Evolutionary conservation across 1,140 invertebrate species (phyloP), one percentile per base, ranked within the genome.

Genomic region (Dendroctonus valens): DNA sequence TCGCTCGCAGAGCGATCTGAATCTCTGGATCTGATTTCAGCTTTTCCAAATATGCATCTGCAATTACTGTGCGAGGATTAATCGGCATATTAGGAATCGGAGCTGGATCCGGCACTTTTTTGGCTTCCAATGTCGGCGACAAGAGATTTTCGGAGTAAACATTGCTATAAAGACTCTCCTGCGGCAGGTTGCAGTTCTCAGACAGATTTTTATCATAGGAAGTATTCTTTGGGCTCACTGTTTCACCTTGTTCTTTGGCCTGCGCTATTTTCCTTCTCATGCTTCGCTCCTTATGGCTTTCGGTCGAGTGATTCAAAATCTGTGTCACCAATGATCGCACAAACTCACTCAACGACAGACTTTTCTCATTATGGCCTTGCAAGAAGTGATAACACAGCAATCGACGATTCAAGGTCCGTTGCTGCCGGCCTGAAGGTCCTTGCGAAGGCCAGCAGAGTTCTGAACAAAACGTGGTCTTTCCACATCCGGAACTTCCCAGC

Each of bases 401-500:
- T 55, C 92, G 80, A 58, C 89, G 83, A 74, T 91, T 91, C 8
- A 95, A 78, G 2, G 85, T 83, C 7, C 87, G 79, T 75, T 91
- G 89, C 69, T 89, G 88, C 5, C 86, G 77, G 2, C 86, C 86
- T 42, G 83, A 83, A 37, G 84, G 84, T 11, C 84, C 87, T 3
- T 79, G 82, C 0, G 88, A 87, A 0, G 91, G 91, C 78, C 85
- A 85, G 7, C 88, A 87, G n/a, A 93, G 76, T 76, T 96, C 92
- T 15, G 89, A 89, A 75, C 94, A 95, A 2, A 97, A 82, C 0
- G 86, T 90, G 6, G 87, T 93, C 78, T 89, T 92, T 0, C 95
- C 95, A 70, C 92, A 93, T 15, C 95, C 96, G 0, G 93, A 89
- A 3, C 93, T 91, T 5, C 93, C 93, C 57, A 96, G 83, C 54